phyloP scores from a whole-genome alignment of 2,888 invertebrate species.

The Congeria kusceri region DNA sequence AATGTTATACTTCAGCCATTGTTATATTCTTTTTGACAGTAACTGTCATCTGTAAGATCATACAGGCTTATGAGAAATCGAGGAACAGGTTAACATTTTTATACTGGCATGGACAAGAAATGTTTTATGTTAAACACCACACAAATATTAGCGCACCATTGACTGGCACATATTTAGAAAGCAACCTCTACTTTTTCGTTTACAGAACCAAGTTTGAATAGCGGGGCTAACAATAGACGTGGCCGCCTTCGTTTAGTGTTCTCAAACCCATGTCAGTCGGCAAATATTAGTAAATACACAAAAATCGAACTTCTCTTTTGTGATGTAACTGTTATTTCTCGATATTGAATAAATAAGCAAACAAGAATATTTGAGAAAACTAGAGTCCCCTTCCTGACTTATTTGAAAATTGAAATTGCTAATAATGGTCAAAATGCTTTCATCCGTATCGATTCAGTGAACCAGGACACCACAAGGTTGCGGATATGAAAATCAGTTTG shows the following conservation, averaged over 20 bases:
- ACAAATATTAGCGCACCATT: slow-evolving; percentile 14
- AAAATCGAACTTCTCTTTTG: slow-evolving; percentile 60
- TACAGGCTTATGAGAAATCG: slow-evolving; percentile 21
- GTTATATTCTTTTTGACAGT: slow-evolving; percentile 43
- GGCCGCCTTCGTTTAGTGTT: slow-evolving; percentile 37
- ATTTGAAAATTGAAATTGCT: not conserved
- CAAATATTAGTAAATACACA: slow-evolving; percentile 55
- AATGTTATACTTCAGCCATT: slow-evolving; percentile 52
- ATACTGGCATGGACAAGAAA: slow-evolving; percentile 23
- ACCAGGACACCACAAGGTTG: not conserved
- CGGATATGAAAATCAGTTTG: slow-evolving; percentile 13
- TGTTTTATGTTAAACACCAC: slow-evolving; percentile 1
- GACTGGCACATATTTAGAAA: slow-evolving; percentile 20
- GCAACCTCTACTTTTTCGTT: slow-evolving; percentile 27
- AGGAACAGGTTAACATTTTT: slow-evolving; percentile 20
- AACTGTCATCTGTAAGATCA: slow-evolving; percentile 39
- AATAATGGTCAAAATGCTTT: slow-evolving; percentile 11
- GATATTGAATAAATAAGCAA: slow-evolving; percentile 72
- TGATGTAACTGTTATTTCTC: slow-evolving; percentile 70
- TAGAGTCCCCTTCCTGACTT: slow-evolving; percentile 62
- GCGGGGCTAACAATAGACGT: slow-evolving; percentile 28
- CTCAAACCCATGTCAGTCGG: slow-evolving; percentile 37
- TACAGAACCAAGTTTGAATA: slow-evolving; percentile 32
- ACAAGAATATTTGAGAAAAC: slow-evolving; percentile 68
- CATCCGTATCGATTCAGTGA: slow-evolving; percentile 12